A percentile compares a stretch with the other conserved stretches of the same genome.
Evolutionary conservation across 2,797 vertebrate species (phyloP).

Genomic region (Periparus ater): DNA sequence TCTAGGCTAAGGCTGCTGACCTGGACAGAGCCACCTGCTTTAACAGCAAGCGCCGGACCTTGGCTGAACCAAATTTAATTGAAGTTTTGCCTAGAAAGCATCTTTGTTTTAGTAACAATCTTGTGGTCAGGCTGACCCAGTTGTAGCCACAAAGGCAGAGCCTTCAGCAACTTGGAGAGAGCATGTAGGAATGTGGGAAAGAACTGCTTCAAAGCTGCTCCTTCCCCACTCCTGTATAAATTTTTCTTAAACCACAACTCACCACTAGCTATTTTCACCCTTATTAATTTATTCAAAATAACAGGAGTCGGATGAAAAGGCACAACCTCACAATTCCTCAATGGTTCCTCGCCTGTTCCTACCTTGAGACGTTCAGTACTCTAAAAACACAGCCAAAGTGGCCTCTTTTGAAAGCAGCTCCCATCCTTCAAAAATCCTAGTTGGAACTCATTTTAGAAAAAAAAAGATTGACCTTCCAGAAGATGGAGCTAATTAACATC

Average conservation of each 20-base stretch:
- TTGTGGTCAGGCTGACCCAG: background rate
- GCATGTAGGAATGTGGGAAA: background rate
- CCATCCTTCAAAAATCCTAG: background rate
- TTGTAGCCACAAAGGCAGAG: background rate
- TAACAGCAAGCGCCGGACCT: background rate
- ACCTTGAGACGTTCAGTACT: fast-evolving
- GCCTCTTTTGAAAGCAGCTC: background rate
- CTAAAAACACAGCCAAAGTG: background rate
- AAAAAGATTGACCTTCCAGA: background rate
- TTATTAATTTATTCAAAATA: background rate
- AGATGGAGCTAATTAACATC: background rate
- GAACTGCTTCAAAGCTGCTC: background rate
- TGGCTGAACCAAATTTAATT: too few relatives aligned
- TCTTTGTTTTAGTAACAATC: background rate
- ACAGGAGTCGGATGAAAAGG: background rate
- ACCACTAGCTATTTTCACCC: background rate
- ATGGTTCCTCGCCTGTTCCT: background rate
- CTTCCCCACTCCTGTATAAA: background rate
- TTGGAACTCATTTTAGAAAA: background rate
- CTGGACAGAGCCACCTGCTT: background rate
- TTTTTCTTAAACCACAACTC: background rate
- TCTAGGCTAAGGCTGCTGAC: fast-evolving
- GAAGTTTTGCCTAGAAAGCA: background rate
- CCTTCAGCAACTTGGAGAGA: background rate
- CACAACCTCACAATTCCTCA: background rate